Evolutionary conservation across 1,140 invertebrate genomes (phyloP).

Genomic region (Heliconius hewitsoni): DNA sequence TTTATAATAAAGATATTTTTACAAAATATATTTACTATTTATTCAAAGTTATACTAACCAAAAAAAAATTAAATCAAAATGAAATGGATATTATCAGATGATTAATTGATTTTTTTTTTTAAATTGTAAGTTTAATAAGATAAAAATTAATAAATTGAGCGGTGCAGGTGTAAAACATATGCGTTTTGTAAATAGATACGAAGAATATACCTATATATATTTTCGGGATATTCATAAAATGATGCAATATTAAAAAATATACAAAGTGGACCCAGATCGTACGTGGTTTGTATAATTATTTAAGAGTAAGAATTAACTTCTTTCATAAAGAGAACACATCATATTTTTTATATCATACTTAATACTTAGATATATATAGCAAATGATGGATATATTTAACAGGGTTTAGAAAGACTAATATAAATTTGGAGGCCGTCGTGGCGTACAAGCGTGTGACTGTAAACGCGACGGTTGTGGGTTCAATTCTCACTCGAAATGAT

Average conservation of each 20-base stretch:
- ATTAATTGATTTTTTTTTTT: neutral
- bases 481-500: no score
- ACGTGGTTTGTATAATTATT: neutral
- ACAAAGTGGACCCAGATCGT: neutral
- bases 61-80: no score
- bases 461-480: no score
- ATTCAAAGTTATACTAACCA: no score
- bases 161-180: neutral
- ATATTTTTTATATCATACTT: neutral
- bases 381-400: neutral
- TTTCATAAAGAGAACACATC: neutral
- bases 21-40: no score
- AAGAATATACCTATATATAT: neutral
- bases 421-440: no score
- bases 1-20: no score
- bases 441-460: no score
- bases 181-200: neutral
- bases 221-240: neutral
- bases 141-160: neutral
- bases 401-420: neutral
- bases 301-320: neutral
- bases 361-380: neutral
- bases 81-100: neutral
- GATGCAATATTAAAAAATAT: neutral
- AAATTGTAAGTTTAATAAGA: neutral